Evolutionary conservation across 2,113 vertebrate genomes (phyloP).

Genomic region (Epinephelus fuscoguttatus): DNA sequence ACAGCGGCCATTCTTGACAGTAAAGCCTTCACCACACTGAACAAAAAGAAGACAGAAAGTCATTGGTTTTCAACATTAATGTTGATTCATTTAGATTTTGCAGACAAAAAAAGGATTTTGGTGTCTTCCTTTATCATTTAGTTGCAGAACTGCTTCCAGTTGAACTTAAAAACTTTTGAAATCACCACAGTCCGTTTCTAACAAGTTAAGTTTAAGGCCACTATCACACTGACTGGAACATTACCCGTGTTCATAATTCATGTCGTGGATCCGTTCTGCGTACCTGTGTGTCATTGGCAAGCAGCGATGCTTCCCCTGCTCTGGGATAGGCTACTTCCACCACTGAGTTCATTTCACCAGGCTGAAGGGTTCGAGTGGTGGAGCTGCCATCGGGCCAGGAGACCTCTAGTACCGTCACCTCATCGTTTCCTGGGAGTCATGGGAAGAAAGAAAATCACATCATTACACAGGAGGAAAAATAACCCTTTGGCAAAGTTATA

Average conservation of each 20-base stretch:
- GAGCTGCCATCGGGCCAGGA: conserved; percentile 89
- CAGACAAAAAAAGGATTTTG: background rate
- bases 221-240: background rate
- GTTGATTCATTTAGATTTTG: background rate
- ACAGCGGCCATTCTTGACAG: conserved; percentile 88
- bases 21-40: conserved; percentile 92
- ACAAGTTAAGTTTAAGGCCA: background rate
- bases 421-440: conserved; percentile 85
- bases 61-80: background rate
- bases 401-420: conserved; percentile 90
- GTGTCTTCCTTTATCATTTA: background rate
- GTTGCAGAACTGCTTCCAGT: background rate
- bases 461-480: background rate
- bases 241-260: conserved; percentile 34
- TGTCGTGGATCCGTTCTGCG: background rate
- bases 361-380: conserved; percentile 79
- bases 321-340: conserved; percentile 88
- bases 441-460: background rate
- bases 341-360: conserved; percentile 89
- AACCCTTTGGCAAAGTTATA: background rate
- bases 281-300: conserved; percentile 86
- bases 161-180: background rate
- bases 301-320: conserved; percentile 61
- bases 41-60: conserved; percentile 19
- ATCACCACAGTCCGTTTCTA: too few species aligned